These are phyloP conservation scores for Orcinus orca DNA, from an alignment of 2,113 vertebrate species.

Conservation along the genomic window DNA sequence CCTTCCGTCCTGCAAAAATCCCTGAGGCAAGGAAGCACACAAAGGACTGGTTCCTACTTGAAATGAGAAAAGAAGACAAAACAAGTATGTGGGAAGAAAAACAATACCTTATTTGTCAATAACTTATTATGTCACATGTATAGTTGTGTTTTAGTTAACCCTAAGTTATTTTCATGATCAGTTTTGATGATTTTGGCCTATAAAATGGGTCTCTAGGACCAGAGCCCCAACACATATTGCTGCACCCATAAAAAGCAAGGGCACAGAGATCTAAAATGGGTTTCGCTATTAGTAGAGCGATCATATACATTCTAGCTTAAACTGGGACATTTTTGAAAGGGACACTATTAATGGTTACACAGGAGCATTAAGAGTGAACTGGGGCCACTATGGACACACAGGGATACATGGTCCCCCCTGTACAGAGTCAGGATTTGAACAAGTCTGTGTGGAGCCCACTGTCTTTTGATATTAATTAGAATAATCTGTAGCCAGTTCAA, in stretches of 20 bases:
- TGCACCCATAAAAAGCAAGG: background rate
- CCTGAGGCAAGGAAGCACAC: background rate
- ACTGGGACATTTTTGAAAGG: background rate
- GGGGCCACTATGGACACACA: background rate
- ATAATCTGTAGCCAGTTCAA: background rate
- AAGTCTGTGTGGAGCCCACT: background rate
- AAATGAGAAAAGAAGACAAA: background rate
- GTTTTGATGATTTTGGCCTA: background rate
- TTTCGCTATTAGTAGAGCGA: background rate
- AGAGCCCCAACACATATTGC: background rate
- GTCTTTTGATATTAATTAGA: background rate
- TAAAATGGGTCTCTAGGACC: background rate
- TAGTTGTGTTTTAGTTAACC: background rate
- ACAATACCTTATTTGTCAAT: background rate
- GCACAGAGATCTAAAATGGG: background rate
- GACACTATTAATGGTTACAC: background rate
- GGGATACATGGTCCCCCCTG: background rate
- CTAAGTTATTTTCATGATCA: background rate
- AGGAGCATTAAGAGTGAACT: background rate
- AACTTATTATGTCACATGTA: background rate
- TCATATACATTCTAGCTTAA: background rate
- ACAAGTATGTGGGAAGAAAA: background rate
- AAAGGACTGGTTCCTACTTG: background rate
- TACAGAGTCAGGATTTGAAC: background rate
- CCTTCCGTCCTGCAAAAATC: background rate